phyloP scores from a whole-genome alignment of 53 echinoderm and acorn worm genomes.

The Zoroaster sp. region DNA sequence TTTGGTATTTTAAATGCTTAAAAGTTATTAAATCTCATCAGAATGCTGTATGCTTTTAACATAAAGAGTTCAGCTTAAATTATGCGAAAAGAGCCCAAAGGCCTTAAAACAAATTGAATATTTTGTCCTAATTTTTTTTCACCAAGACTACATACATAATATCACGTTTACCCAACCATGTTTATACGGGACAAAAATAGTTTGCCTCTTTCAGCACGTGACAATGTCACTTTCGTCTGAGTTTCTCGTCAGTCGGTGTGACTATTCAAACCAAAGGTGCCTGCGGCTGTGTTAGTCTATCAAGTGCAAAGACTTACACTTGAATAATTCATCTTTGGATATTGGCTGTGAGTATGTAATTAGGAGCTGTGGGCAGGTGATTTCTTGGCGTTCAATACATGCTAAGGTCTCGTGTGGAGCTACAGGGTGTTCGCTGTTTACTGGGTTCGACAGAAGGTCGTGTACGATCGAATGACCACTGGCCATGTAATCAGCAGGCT shows the following conservation, averaged over 20 bases:
- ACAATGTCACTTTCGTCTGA: conserved; percentile 1
- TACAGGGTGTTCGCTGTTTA: neutral
- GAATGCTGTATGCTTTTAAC: neutral
- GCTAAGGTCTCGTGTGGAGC: conserved; percentile 18
- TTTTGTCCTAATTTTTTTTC: neutral
- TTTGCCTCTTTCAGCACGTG: conserved; percentile 15
- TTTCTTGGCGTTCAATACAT: conserved; percentile 3
- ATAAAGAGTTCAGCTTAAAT: neutral
- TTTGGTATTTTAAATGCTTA: too few relatives aligned
- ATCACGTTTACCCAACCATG: neutral
- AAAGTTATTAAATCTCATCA: too few relatives aligned
- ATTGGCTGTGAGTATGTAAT: conserved; percentile 46
- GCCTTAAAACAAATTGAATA: neutral
- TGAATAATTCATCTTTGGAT: conserved; percentile 35
- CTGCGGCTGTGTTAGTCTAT: conserved; percentile 25
- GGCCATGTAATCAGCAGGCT: neutral
- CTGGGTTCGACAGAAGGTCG: neutral
- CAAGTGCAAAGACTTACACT: conserved; percentile 34
- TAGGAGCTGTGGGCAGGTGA: conserved; percentile 34
- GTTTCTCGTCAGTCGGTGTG: neutral
- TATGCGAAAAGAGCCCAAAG: neutral
- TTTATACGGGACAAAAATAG: neutral
- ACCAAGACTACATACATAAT: neutral
- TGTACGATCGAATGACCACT: conserved; percentile 1
- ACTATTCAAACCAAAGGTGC: neutral